Conservation (phyloP, 2,113 vertebrate genomes). For the Aspidoscelis tigris region DNA sequence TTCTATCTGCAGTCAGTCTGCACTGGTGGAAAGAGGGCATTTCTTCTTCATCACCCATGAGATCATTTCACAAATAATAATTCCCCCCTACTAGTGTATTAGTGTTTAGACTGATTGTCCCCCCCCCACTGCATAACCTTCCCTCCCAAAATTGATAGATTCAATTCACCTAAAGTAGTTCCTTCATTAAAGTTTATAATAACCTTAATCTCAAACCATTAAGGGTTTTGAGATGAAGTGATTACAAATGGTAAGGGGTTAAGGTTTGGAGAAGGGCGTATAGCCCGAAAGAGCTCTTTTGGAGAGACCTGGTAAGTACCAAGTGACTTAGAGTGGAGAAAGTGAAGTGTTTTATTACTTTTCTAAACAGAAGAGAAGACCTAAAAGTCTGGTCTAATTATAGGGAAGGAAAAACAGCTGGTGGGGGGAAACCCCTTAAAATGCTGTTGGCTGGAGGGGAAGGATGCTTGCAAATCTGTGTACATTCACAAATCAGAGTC, state of each 20-base stretch:
- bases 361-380: conserved; percentile 82
- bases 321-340: conserved; percentile 74
- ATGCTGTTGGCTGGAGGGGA: conserved; percentile 30
- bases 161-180: neutral
- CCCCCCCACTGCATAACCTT: no score
- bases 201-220: neutral
- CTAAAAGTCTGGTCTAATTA: conserved; percentile 79
- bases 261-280: neutral
- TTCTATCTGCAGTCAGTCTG: conserved; percentile 53
- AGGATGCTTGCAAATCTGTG: conserved; percentile 25
- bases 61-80: no score
- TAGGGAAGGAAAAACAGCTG: conserved; percentile 82
- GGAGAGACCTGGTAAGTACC: conserved; percentile 64
- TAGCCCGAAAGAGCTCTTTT: neutral
- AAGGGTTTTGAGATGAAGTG: conserved; percentile 31
- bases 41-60: no score
- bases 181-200: neutral
- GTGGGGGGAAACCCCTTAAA: conserved; percentile 60
- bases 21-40: neutral
- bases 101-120: neutral
- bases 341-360: conserved; percentile 84
- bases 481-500: neutral
- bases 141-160: neutral
- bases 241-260: neutral
- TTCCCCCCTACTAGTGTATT: neutral